Percentiles rank a stretch among this genome's conserved stretches.
phyloP scores from a whole-genome alignment of 2,797 vertebrate genomes.

The Aratinga solstitialis region DNA sequence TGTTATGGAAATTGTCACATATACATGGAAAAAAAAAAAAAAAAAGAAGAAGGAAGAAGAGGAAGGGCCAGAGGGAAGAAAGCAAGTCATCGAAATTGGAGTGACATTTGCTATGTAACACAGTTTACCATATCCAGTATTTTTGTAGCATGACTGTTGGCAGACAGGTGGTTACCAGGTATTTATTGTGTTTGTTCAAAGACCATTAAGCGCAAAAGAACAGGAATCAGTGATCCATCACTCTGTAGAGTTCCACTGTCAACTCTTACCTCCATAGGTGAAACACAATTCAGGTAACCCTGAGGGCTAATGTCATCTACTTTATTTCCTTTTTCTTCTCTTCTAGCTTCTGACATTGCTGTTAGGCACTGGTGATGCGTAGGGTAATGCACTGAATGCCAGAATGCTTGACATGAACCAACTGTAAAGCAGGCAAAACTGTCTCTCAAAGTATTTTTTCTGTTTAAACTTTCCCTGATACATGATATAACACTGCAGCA shows the following conservation, averaged over 20 bases:
- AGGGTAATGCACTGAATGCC: neutral
- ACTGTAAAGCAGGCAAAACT: neutral
- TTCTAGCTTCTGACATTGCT: neutral
- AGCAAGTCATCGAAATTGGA: neutral
- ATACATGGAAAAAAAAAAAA: neutral
- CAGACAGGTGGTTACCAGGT: accelerated
- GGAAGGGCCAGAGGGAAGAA: neutral
- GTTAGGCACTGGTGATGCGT: neutral
- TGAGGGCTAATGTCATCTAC: neutral
- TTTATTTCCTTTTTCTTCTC: neutral
- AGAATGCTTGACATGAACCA: neutral
- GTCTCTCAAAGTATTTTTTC: neutral
- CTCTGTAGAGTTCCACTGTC: neutral
- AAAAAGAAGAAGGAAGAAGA: neutral
- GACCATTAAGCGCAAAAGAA: neutral
- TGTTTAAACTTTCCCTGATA: neutral
- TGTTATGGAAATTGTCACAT: neutral
- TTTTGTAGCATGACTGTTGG: neutral
- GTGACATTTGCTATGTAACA: neutral
- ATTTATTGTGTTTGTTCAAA: neutral
- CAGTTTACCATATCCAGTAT: neutral
- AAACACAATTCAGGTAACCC: neutral
- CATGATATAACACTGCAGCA: neutral
- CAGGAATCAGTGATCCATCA: accelerated
- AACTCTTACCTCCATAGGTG: neutral